Base-by-base conservation (phyloP, 2,888 invertebrate species). In the Amblyteles armatorius region DNA sequence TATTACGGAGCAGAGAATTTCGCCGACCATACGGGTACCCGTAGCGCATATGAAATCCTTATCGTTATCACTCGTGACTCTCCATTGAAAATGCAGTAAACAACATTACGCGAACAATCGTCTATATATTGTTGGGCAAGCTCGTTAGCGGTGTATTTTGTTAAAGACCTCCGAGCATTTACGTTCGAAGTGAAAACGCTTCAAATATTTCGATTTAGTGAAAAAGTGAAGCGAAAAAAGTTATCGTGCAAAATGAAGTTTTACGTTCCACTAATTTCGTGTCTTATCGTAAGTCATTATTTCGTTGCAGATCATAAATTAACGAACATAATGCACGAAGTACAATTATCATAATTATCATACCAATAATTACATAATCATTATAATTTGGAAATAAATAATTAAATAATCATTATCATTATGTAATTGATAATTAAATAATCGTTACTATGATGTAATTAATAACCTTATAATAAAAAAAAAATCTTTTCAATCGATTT, bases 11-110 rank as follows among this genome's bases (percentile, higher is more conserved):
- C 16, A 68, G 73, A 57, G 36, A 50, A 52, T 60, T 50, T 57
- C 11, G 11, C 40, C 40, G 22, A 48, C n/a, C 40, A 79, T 84
- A 68, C 81, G 84, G 84, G 84, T 67, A 48, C 84, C 84, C 84
- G 77, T 63, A 84, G 29, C 73, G 22, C 11, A 26, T 22, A 11
- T 26, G 9, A 76, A 13, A 13, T 16, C n/a, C 11, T 2, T 48
- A 44, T 55, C 52, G 44, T 77, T 73, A 73, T 78, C 77, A 19
- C 33, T 40, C 76, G 67, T 26, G n/a, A 69, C 84, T 84, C 81
- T 78, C 81, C 33, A 77, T 40, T 22, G 67, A 63, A 78, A 78
- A 76, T 48, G 16, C 50, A 57, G 26, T 55, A 55, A 13, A 16
- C 22, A 22, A 67, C 50, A 40, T 40, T 22, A 33, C 36, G 26